Conservation (phyloP, 1,140 invertebrate species). For the Drosophila sproati region DNA sequence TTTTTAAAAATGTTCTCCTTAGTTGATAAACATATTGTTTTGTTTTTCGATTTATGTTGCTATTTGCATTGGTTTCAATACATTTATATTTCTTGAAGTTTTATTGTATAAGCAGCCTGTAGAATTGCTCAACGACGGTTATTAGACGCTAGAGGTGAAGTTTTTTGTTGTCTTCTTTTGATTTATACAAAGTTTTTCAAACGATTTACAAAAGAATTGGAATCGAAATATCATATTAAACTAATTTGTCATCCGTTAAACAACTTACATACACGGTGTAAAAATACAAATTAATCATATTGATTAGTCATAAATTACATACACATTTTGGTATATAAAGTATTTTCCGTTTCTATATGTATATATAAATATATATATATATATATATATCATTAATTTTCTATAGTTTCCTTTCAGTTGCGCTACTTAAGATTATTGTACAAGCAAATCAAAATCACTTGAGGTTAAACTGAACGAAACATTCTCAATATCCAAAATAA, state of each 20-base stretch:
- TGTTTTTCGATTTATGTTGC: slow-evolving; percentile 25
- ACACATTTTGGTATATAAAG: slow-evolving; percentile 30
- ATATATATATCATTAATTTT: slow-evolving; percentile 49
- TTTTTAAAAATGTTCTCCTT: slow-evolving; percentile 63
- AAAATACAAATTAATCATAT: slow-evolving; percentile 48
- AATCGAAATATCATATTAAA: slow-evolving; percentile 42
- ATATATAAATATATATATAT: slow-evolving; percentile 50
- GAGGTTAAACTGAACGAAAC: slow-evolving; percentile 32
- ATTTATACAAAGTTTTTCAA: slow-evolving; percentile 63
- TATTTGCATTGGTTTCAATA: slow-evolving; percentile 38
- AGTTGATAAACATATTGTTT: slow-evolving; percentile 48
- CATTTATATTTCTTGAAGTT: slow-evolving; percentile 32
- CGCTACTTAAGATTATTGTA: slow-evolving; percentile 79
- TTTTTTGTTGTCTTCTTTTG: slow-evolving; percentile 60
- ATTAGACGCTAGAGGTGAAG: slow-evolving; percentile 72
- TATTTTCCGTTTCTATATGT: slow-evolving; percentile 23
- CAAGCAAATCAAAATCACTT: slow-evolving; percentile 60
- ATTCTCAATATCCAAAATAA: slow-evolving; percentile 34
- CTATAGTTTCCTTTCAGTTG: slow-evolving; percentile 46
- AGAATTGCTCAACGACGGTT: slow-evolving; percentile 65
- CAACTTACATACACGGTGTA: slow-evolving; percentile 53
- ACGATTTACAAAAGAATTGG: slow-evolving; percentile 56
- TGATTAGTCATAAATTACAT: slow-evolving; percentile 19
- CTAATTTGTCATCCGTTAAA: slow-evolving; percentile 35
- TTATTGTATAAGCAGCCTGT: slow-evolving; percentile 80